Percentiles rank a stretch among this genome's conserved stretches.
Conservation (phyloP, 1,140 invertebrate species). For the Delia radicum region DNA sequence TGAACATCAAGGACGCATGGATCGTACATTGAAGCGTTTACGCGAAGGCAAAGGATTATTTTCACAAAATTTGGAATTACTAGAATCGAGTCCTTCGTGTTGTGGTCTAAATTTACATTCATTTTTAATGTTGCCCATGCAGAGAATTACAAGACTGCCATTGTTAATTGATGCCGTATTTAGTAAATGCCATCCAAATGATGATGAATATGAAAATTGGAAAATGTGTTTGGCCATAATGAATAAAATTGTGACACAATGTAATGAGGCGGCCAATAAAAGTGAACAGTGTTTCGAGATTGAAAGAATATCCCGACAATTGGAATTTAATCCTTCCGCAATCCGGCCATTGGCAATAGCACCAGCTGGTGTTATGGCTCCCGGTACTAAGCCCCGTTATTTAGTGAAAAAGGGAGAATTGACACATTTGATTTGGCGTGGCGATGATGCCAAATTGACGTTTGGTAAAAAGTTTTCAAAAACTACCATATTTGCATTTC, state of each 20-base stretch:
- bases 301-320: conserved; percentile 62
- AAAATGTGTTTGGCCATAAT: conserved; percentile 75
- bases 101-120: conserved; percentile 82
- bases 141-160: conserved; percentile 91
- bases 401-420: conserved; percentile 84
- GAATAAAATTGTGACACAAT: conserved; percentile 84
- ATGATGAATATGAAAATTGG: conserved; percentile 74
- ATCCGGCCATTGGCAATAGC: conserved; percentile 68
- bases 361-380: conserved; percentile 58
- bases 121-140: conserved; percentile 97
- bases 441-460: conserved; percentile 72
- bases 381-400: conserved; percentile 64
- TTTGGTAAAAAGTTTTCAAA: conserved; percentile 80
- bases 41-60: conserved; percentile 70
- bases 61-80: conserved; percentile 66
- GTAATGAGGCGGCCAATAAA: conserved; percentile 88
- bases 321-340: conserved; percentile 68
- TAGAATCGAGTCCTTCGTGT: conserved; percentile 81
- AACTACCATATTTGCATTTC: conserved; percentile 74
- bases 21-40: conserved; percentile 75
- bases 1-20: conserved; percentile 88
- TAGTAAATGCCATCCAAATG: conserved; percentile 68
- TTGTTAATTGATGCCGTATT: conserved; percentile 88
- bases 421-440: conserved; percentile 72
- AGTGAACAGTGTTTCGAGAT: conserved; percentile 84